Conservation (phyloP, 30 jellyfish, hydroid and myxozoan species). For the Nemopilema nomurai region DNA sequence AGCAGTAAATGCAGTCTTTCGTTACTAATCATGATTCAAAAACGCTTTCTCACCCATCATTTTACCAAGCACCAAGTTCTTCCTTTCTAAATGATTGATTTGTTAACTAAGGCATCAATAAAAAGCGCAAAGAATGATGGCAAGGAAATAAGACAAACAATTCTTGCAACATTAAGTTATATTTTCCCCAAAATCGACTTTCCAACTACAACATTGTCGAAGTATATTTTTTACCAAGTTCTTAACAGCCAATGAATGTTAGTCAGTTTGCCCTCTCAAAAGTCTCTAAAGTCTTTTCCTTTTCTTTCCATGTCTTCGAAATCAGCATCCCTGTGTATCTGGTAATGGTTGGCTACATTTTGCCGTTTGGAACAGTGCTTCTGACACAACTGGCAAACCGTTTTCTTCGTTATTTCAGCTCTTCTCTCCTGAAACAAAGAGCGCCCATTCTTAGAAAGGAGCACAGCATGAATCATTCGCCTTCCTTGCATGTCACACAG, state of each 20-base stretch:
- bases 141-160: background rate
- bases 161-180: background rate
- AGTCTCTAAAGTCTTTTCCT: background rate
- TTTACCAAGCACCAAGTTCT: no score
- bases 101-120: no score
- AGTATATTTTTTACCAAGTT: background rate
- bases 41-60: no score
- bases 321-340: background rate
- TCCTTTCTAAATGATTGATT: no score
- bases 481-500: no score
- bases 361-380: background rate
- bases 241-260: background rate
- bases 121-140: no score
- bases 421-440: slow-evolving; percentile 5
- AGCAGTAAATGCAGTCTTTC: no score
- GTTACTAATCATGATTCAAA: no score
- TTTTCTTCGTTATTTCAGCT: slow-evolving; percentile 7
- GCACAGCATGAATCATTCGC: no score
- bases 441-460: no score
- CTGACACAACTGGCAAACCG: slow-evolving; percentile 14
- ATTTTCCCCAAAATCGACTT: background rate
- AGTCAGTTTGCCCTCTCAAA: background rate
- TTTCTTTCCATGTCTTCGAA: slow-evolving; percentile 3
- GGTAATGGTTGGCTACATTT: background rate
- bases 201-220: background rate